Percentiles rank a stretch among this genome's conserved stretches.
phyloP scores from a whole-genome alignment of 2,888 invertebrate species.

The Scrobipalpa atriplicella region DNA sequence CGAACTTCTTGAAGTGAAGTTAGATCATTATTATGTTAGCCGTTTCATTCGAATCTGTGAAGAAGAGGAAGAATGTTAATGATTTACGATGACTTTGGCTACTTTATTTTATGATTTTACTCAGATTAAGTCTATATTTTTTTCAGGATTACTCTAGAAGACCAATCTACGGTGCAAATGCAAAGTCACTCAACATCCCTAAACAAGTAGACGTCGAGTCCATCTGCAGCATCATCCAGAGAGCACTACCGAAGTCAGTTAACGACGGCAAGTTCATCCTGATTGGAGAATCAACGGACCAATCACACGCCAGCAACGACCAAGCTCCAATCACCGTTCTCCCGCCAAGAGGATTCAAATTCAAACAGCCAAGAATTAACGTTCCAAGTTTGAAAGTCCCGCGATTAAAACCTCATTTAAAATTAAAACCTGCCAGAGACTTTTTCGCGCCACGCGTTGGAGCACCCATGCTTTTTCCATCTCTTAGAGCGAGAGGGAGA shows the following conservation, averaged over 20 bases:
- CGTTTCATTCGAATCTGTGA: too few species aligned
- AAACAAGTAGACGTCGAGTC: slow-evolving; percentile 54
- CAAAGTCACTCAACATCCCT: slow-evolving; percentile 31
- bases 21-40: too few species aligned
- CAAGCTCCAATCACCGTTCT: slow-evolving; percentile 53
- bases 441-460: slow-evolving; percentile 57
- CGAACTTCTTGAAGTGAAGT: too few species aligned
- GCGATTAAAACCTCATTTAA: slow-evolving; percentile 39
- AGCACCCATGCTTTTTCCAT: slow-evolving; percentile 44
- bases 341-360: slow-evolving; percentile 65
- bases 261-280: slow-evolving; percentile 65
- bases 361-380: slow-evolving; percentile 52
- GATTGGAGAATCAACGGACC: slow-evolving; percentile 54
- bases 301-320: slow-evolving; percentile 57
- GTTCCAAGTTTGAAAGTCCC: slow-evolving; percentile 57
- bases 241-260: slow-evolving; percentile 65
- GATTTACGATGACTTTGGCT: too few species aligned
- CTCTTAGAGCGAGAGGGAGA: slow-evolving; percentile 39
- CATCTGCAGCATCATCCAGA: slow-evolving; percentile 68
- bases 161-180: background rate
- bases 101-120: too few species aligned
- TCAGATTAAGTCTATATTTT: background rate
- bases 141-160: slow-evolving; percentile 15
- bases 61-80: too few species aligned
- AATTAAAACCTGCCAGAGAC: slow-evolving; percentile 28